Base-by-base conservation (phyloP, 2,113 vertebrate genomes). In the Leptocoma aspasia region DNA sequence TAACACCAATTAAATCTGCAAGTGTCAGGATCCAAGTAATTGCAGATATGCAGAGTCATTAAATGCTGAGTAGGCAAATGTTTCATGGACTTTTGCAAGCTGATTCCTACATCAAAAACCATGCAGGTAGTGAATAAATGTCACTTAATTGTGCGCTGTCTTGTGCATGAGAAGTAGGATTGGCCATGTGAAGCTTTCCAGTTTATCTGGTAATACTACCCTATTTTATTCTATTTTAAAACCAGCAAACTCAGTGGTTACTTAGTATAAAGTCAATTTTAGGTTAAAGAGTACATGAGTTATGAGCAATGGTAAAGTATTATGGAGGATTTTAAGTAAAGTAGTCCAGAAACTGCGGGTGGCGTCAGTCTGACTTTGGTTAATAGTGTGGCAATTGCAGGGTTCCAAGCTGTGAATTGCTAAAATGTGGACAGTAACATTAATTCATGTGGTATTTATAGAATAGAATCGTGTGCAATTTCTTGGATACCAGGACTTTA, bases 121-220 rank as follows among this genome's bases (percentile, higher is more conserved):
- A 23, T 33, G 42, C 92, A 71, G 59, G 63, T 77, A 82, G 66
- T 39, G 31, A 73, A 52, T 94, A 92, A 90, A 87, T 89, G 96
- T 92, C 81, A 64, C 63, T 94, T 95, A 96, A 95, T 96, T 94
- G 71, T 0, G 13, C 79, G 52, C 50, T 75, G 42, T 64, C 47
- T 68, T 53, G 18, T 15, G n/a, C 61, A 13, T 72, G 71, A 70
- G 71, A 61, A 88, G 19, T 68, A 60, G 81, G 57, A 37, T 82
- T 64, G 69, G 61, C 73, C 10, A 3, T 60, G 28, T 33, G 63
- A 85, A 65, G n/a, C 50, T 91, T 97, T 95, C 94, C 60, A 60
- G 81, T 96, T 92, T 45, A 59, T 95, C 92, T 92, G 71, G 90
- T 94, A 91, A 41, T 66, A 7, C 92, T 68, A 37, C 54, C 28